Conservation (phyloP, 2,888 invertebrate species). For the Rhopalosiphum nymphaeae region DNA sequence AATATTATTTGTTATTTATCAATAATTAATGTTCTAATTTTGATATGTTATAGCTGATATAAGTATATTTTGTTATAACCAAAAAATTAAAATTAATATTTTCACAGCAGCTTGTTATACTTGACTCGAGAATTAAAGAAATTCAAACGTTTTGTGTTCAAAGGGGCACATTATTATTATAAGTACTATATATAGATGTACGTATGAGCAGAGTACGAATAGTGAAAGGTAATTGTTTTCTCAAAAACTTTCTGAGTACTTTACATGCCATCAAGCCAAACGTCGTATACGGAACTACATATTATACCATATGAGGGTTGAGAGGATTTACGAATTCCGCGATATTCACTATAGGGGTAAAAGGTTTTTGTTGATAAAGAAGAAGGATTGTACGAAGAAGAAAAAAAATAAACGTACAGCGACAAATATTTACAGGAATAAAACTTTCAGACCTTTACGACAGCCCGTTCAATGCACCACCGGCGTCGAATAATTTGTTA, state of each 20-base stretch:
- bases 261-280: conserved; percentile 20
- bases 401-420: conserved; percentile 7
- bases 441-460: conserved; percentile 29
- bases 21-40: background rate
- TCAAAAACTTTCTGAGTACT: background rate
- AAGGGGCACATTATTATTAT: background rate
- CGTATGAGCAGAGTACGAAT: background rate
- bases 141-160: background rate
- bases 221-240: conserved; percentile 9
- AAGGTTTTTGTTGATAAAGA: conserved; percentile 38
- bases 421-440: conserved; percentile 36
- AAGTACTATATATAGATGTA: background rate
- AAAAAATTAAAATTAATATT: background rate
- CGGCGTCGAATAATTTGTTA: conserved; percentile 44
- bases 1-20: background rate
- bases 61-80: background rate
- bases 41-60: background rate
- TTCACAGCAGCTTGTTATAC: background rate
- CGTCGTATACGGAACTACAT: background rate
- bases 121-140: background rate
- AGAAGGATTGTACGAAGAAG: background rate
- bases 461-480: conserved; percentile 27
- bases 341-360: conserved; percentile 35
- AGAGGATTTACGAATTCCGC: conserved; percentile 6
- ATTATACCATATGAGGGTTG: background rate